Percentiles rank a stretch among this genome's conserved stretches.
phyloP scores from a whole-genome alignment of 2,888 invertebrate genomes.

The Zaprionus obscuricornis region DNA sequence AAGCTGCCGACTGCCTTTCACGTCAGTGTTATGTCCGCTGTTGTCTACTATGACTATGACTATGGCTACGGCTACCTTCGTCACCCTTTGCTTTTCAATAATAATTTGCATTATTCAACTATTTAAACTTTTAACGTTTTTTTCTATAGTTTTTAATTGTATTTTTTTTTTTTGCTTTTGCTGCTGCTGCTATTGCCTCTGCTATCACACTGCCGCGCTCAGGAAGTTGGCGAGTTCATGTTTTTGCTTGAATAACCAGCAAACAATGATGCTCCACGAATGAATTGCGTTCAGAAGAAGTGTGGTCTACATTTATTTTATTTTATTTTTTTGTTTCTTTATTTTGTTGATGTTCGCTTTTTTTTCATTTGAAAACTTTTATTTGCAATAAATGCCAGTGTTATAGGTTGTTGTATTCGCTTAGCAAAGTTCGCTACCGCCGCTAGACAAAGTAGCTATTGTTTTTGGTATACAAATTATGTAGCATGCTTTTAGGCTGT shows the following conservation, averaged over 20 bases:
- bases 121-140: slow-evolving; percentile 37
- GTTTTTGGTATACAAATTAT: neutral
- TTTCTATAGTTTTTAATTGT: slow-evolving; percentile 17
- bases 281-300: slow-evolving; percentile 15
- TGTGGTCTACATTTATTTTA: slow-evolving; percentile 8
- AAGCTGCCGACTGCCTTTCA: slow-evolving; percentile 40
- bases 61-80: slow-evolving; percentile 11
- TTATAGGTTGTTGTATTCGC: neutral
- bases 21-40: slow-evolving; percentile 13
- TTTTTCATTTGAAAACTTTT: neutral
- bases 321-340: slow-evolving; percentile 1
- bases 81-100: slow-evolving; percentile 28
- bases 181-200: too few species aligned
- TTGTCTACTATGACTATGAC: neutral
- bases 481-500: slow-evolving; percentile 33
- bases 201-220: slow-evolving; percentile 7
- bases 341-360: neutral
- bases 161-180: too few species aligned
- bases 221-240: slow-evolving; percentile 39
- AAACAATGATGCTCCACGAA: slow-evolving; percentile 1
- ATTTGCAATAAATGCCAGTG: neutral
- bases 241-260: slow-evolving; percentile 46
- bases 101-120: slow-evolving; percentile 72
- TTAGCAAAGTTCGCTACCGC: slow-evolving; percentile 39
- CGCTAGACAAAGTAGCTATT: neutral